phyloP scores from a whole-genome alignment of 92 coral and sea anemone species.

The Actinostola sp. region DNA sequence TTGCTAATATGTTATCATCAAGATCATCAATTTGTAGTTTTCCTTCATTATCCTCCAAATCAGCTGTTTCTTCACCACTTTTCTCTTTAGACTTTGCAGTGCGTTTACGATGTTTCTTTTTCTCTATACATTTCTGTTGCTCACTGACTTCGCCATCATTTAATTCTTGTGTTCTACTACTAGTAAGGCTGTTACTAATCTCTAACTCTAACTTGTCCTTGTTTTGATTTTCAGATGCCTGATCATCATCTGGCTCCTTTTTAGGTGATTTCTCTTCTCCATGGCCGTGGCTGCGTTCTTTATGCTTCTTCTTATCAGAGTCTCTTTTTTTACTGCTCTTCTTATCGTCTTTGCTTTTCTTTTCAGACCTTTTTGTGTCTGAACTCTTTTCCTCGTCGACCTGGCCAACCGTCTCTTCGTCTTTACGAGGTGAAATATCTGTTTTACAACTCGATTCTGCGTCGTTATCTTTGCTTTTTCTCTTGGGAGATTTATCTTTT shows the following conservation, averaged over 20 bases:
- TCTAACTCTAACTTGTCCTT: too few relatives aligned
- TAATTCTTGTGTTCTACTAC: constrained; percentile 3
- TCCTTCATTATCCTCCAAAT: constrained; percentile 12
- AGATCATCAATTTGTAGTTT: constrained; percentile 3
- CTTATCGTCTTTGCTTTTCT: constrained; percentile 2
- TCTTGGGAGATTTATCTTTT: constrained; percentile 39
- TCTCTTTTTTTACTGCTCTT: constrained; percentile 16
- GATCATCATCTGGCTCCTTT: constrained; percentile 8
- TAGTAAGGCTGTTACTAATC: constrained; percentile 15
- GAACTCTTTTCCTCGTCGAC: constrained; percentile 4
- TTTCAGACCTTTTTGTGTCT: constrained; percentile 13
- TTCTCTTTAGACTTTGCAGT: constrained; percentile 21
- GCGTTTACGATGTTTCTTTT: constrained; percentile 12
- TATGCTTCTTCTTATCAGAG: constrained; percentile 21
- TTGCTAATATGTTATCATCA: constrained; percentile 9
- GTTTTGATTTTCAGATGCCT: not conserved
- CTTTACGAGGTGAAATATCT: constrained; percentile 15
- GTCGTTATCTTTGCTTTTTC: constrained; percentile 25
- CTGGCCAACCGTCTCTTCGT: constrained; percentile 20
- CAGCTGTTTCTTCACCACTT: constrained; percentile 34
- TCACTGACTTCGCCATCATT: constrained; percentile 17
- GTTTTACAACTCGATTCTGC: constrained; percentile 26
- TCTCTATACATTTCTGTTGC: not conserved
- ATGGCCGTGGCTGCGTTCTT: constrained; percentile 5
- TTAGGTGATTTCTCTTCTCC: constrained; percentile 5